phyloP scores from a whole-genome alignment of 2,797 vertebrate species.

The Pyrocephalus nanus region DNA sequence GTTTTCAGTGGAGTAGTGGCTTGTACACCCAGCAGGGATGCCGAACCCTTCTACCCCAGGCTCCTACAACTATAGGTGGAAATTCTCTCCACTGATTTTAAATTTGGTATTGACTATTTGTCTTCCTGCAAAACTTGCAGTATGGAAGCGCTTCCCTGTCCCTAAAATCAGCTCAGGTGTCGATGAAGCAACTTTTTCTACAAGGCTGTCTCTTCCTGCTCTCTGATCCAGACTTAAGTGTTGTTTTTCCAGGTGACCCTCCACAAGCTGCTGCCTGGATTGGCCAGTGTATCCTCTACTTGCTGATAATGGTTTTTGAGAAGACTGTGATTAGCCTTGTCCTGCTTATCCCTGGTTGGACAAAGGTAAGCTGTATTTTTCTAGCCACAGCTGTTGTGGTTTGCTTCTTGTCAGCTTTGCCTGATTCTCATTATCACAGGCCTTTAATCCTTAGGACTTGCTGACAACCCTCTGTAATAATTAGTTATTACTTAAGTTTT shows the following conservation, averaged over 20 bases:
- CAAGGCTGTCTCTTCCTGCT: background rate
- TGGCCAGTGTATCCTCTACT: slow-evolving; percentile 80
- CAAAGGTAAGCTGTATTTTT: slow-evolving; percentile 45
- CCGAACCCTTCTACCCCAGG: background rate
- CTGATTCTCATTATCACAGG: background rate
- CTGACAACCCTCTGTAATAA: background rate
- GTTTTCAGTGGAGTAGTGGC: background rate
- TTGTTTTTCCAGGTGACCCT: slow-evolving; percentile 73
- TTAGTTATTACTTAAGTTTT: background rate
- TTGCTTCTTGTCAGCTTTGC: background rate
- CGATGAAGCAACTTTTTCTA: background rate
- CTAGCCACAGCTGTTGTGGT: background rate
- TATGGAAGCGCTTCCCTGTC: background rate
- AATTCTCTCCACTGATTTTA: background rate
- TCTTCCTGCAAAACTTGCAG: background rate
- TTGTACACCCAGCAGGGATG: background rate
- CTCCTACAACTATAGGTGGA: background rate
- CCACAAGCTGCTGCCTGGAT: slow-evolving; percentile 80
- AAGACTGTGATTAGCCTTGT: slow-evolving; percentile 78
- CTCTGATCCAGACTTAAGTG: background rate
- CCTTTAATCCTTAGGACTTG: background rate
- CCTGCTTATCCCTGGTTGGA: slow-evolving; percentile 81
- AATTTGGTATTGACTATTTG: background rate
- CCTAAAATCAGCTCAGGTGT: background rate
- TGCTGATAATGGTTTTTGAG: slow-evolving; percentile 84